phyloP scores from a whole-genome alignment of 1,140 invertebrate genomes.

The Latrodectus geometricus region DNA sequence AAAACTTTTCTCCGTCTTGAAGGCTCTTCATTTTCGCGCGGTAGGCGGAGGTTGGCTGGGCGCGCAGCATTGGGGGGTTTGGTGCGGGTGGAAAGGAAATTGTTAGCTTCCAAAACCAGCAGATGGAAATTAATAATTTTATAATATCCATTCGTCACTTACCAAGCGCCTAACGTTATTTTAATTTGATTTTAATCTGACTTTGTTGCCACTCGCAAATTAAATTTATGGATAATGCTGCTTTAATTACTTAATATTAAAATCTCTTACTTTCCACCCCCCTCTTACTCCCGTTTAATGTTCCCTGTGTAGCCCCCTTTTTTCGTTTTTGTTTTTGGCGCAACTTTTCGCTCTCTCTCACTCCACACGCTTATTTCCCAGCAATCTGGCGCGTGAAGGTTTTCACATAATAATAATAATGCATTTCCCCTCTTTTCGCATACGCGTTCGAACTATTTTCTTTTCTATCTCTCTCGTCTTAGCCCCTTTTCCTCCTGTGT shows the following conservation, averaged over 20 bases:
- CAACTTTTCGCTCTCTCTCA: slow-evolving; percentile 9
- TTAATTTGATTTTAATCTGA: slow-evolving; percentile 63
- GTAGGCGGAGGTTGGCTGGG: not conserved
- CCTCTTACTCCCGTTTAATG: not conserved
- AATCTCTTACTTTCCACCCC: slow-evolving; percentile 37
- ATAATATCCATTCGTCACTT: slow-evolving; percentile 63
- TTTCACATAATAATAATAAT: slow-evolving; percentile 63
- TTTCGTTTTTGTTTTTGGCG: slow-evolving; percentile 35
- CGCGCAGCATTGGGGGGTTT: not conserved
- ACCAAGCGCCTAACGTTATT: slow-evolving; percentile 59
- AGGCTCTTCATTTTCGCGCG: not conserved
- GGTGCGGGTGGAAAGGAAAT: not conserved
- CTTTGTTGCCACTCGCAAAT: slow-evolving; percentile 62
- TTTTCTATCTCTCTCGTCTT: slow-evolving; percentile 50
- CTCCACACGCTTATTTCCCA: not conserved
- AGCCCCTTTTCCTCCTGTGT: slow-evolving; percentile 1
- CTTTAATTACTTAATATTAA: slow-evolving; percentile 63
- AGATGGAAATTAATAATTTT: slow-evolving; percentile 63
- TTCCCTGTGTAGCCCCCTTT: not conserved
- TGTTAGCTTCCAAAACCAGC: slow-evolving; percentile 49
- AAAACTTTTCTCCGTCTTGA: slow-evolving; percentile 39
- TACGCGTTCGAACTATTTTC: slow-evolving; percentile 47
- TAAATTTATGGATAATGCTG: slow-evolving; percentile 63
- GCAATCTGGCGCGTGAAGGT: slow-evolving; percentile 50
- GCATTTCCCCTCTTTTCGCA: slow-evolving; percentile 7